Base-by-base conservation (phyloP, 30 jellyfish, hydroid and myxozoan genomes). In the Aurelia aurita complex sp. Pacific region DNA sequence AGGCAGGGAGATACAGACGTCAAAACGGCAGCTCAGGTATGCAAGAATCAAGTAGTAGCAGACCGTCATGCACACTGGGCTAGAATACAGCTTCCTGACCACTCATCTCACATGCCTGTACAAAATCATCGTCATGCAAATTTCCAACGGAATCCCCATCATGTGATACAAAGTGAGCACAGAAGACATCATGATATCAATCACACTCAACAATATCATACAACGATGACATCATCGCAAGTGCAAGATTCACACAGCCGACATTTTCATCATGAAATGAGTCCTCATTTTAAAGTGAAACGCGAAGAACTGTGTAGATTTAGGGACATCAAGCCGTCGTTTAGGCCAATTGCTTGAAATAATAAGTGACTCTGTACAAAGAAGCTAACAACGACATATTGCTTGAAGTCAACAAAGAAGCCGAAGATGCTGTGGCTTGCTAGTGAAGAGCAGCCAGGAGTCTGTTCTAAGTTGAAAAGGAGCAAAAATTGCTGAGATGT, bases 261-360 rank as follows among this genome's bases (percentile, higher is more conserved):
- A 35, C 53, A 79, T 14, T 23, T 43, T 18, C 89, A 66, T 19
- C 67, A 79, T 57, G n/a, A 42, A 8, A 61, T 61, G 70, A 61
- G 36, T 3, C 32, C 32, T 17, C 70, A 11, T 23, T 23, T 61
- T 65, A 71, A 46, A 16, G 67, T 10, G 23, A 79, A 79, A 29
- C 73, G 65, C 42, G 89, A 79, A 42, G 89, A 79, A 34, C 10
- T 64, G 60, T 64, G 81, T 43, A 67, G 80, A 67, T 65, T 65
- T 19, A 64, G 80, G 32, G 80, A 79, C 61, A 64, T 67, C 18
- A 79, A 79, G 18, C 80, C 62, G 19, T 11, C 19, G 33, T 70
- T 70, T 52, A 70, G 80, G 80, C 80, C 80, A 1, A 42, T 70
- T 33, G 64, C 64, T 10, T 70, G 64, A 70, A 70, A 32, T 38